Evolutionary conservation across 2,888 invertebrate species (phyloP).

Genomic region (Anodontia alba): DNA sequence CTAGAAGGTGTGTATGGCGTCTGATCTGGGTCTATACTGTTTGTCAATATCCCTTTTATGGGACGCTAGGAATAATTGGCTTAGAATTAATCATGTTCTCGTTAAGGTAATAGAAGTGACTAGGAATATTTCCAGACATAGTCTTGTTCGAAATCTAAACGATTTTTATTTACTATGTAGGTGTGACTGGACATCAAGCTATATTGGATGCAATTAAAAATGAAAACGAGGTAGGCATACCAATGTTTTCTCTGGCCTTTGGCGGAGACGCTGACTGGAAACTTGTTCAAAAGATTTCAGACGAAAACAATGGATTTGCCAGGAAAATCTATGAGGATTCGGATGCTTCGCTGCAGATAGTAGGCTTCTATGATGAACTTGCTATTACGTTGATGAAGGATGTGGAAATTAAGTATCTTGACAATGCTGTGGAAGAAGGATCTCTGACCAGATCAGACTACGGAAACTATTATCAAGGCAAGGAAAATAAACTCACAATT

Average conservation of each 20-base stretch:
- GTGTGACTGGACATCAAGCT: slow-evolving; percentile 73
- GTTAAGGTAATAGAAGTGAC: too few species aligned
- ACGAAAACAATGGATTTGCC: slow-evolving; percentile 89
- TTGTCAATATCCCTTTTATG: too few species aligned
- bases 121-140: too few species aligned
- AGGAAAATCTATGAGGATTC: slow-evolving; percentile 91
- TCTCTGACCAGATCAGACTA: slow-evolving; percentile 62
- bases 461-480: slow-evolving; percentile 62
- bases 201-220: slow-evolving; percentile 75
- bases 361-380: slow-evolving; percentile 88
- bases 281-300: slow-evolving; percentile 81
- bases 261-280: slow-evolving; percentile 71
- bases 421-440: slow-evolving; percentile 69
- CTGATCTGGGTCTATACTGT: too few species aligned
- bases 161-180: slow-evolving; percentile 48
- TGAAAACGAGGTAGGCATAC: slow-evolving; percentile 63
- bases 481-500: too few species aligned
- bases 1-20: too few species aligned
- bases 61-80: too few species aligned
- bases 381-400: slow-evolving; percentile 90
- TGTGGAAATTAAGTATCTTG: slow-evolving; percentile 88
- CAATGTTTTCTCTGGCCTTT: slow-evolving; percentile 71
- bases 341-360: slow-evolving; percentile 89
- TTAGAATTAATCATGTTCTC: too few species aligned
- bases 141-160: too few species aligned